These are phyloP conservation scores for Cerastoderma edule DNA, from an alignment of 2,888 invertebrate species.

Conservation along the genomic window DNA sequence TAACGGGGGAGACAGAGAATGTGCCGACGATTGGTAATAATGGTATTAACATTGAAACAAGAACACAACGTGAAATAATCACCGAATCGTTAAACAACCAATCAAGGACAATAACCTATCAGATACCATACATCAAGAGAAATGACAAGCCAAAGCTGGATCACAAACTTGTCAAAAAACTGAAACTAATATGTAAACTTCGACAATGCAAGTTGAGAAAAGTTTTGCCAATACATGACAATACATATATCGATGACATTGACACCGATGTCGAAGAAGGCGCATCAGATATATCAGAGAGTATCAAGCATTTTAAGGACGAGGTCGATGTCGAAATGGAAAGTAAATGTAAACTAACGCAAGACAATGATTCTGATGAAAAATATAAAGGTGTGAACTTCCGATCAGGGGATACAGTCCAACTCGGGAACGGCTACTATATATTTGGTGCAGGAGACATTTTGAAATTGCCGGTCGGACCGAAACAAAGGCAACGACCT, in stretches of 20 bases:
- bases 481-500: conserved; percentile 29
- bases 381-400: neutral
- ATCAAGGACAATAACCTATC: conserved; percentile 38
- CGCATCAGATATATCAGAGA: neutral
- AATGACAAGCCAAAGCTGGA: neutral
- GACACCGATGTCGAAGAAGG: neutral
- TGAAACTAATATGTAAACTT: conserved; percentile 23
- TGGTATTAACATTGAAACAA: neutral
- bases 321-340: conserved; percentile 2
- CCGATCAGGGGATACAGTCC: conserved; percentile 23
- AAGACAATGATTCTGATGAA: neutral
- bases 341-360: neutral
- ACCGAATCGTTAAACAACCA: neutral
- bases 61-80: neutral
- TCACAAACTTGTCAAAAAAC: neutral
- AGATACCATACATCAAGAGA: conserved; percentile 40
- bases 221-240: conserved; percentile 3
- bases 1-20: too few relatives aligned
- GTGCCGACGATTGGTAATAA: too few relatives aligned
- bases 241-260: neutral
- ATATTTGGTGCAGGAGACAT: conserved; percentile 46
- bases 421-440: conserved; percentile 46
- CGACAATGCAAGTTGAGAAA: conserved; percentile 4
- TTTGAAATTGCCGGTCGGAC: conserved; percentile 44
- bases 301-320: conserved; percentile 8